A percentile compares a stretch with the other conserved stretches of the same genome.
phyloP scores from a whole-genome alignment of 1,140 invertebrate species.

The Polyergus mexicanus region DNA sequence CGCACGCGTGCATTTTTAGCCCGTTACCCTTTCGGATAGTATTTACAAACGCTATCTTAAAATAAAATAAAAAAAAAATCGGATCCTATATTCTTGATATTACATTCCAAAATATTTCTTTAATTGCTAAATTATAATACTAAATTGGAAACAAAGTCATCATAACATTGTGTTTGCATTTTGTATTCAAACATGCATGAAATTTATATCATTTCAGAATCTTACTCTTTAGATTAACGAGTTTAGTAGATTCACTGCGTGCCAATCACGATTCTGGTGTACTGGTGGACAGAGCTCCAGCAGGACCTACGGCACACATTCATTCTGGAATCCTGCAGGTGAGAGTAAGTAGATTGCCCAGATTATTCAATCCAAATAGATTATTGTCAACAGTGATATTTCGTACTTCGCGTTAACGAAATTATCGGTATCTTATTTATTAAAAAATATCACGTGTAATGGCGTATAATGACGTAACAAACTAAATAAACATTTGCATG shows the following conservation, averaged over 20 bases:
- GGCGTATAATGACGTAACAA: background rate
- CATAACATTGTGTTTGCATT: background rate
- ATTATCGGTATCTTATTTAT: conserved; percentile 19
- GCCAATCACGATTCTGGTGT: conserved; percentile 90
- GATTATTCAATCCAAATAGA: conserved; percentile 30
- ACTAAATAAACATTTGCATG: background rate
- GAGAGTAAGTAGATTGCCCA: conserved; percentile 86
- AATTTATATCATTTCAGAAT: conserved; percentile 76
- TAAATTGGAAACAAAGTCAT: conserved; percentile 1
- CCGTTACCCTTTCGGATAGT: too few relatives aligned
- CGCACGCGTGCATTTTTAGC: too few relatives aligned
- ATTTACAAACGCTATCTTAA: too few relatives aligned
- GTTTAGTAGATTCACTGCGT: conserved; percentile 92
- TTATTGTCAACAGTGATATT: conserved; percentile 8
- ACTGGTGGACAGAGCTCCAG: conserved; percentile 90
- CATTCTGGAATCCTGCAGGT: conserved; percentile 96
- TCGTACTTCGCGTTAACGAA: background rate
- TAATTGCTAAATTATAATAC: background rate
- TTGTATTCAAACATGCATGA: conserved; percentile 9
- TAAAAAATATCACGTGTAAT: background rate
- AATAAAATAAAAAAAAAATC: too few relatives aligned
- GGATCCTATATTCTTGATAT: too few relatives aligned
- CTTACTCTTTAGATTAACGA: conserved; percentile 87
- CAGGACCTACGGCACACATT: conserved; percentile 95
- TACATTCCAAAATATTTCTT: too few relatives aligned